phyloP scores from a whole-genome alignment of 2,113 vertebrate species.

The Hucho hucho region DNA sequence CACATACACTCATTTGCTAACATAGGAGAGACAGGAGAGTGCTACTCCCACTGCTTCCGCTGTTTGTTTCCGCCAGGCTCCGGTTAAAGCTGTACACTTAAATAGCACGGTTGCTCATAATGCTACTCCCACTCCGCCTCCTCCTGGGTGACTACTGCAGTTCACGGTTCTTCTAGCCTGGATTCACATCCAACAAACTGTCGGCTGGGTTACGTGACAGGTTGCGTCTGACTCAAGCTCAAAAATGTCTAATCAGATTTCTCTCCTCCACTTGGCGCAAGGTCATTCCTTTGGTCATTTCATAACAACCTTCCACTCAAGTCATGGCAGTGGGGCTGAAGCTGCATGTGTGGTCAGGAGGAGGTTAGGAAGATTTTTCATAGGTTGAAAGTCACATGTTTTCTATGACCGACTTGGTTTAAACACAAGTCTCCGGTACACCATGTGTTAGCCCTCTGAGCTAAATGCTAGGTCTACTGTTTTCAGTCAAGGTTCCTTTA shows the following conservation, averaged over 20 bases:
- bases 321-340: background rate
- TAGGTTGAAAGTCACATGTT: background rate
- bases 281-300: slow-evolving; percentile 60
- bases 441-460: too few species aligned
- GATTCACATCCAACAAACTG: too few species aligned
- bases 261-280: slow-evolving; percentile 57
- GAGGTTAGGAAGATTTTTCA: background rate
- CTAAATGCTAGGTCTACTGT: too few species aligned
- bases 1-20: too few species aligned
- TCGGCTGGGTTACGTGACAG: slow-evolving; percentile 43
- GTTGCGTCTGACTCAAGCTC: slow-evolving; percentile 61
- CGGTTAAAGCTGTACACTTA: slow-evolving; percentile 4
- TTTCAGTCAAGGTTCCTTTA: too few species aligned
- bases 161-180: too few species aligned
- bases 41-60: too few species aligned
- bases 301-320: background rate
- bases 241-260: slow-evolving; percentile 59
- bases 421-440: too few species aligned
- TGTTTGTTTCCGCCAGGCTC: background rate
- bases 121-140: background rate
- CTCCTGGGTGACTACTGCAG: background rate
- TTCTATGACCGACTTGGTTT: background rate
- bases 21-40: too few species aligned
- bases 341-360: background rate
- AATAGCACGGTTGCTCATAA: background rate